These are phyloP conservation scores for Varanus salvator DNA, from an alignment of 2,113 vertebrate genomes.

Conservation along the genomic window DNA sequence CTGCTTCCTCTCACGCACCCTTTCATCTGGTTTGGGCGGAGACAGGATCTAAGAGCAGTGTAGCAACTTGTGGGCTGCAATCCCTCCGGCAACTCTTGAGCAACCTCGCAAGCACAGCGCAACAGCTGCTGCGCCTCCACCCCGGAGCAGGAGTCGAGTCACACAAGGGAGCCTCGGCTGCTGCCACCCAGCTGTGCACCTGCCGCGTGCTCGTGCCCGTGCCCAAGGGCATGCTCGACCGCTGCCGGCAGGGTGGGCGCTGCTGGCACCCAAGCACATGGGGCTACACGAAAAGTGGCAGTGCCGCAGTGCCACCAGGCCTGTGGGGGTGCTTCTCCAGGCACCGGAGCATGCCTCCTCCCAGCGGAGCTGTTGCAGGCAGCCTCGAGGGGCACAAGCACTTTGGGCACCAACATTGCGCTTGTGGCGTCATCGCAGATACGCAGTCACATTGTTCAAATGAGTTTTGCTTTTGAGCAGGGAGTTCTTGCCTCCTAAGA, in stretches of 20 bases:
- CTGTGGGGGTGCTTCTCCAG: background rate
- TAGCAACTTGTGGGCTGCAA: background rate
- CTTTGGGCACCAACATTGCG: background rate
- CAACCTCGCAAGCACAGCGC: too few relatives aligned
- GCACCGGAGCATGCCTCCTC: background rate
- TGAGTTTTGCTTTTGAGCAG: background rate
- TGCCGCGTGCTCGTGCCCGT: too few relatives aligned
- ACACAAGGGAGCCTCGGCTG: too few relatives aligned
- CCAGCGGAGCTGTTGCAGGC: background rate
- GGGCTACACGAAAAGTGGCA: too few relatives aligned
- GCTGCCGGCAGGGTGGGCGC: too few relatives aligned
- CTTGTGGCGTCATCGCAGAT: background rate
- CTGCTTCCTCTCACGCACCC: background rate
- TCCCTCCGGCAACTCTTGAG: too few relatives aligned
- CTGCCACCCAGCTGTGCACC: too few relatives aligned
- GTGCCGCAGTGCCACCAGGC: too few relatives aligned
- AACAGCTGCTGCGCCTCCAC: background rate
- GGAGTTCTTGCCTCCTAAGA: background rate
- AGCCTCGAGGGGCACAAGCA: background rate
- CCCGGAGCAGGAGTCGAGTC: background rate
- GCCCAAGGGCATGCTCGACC: too few relatives aligned
- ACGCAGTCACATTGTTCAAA: background rate
- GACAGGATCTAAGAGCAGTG: background rate
- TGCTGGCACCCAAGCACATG: too few relatives aligned
- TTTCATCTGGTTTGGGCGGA: background rate